phyloP scores from a whole-genome alignment of 2,797 vertebrate species.

The Crax fasciolata region DNA sequence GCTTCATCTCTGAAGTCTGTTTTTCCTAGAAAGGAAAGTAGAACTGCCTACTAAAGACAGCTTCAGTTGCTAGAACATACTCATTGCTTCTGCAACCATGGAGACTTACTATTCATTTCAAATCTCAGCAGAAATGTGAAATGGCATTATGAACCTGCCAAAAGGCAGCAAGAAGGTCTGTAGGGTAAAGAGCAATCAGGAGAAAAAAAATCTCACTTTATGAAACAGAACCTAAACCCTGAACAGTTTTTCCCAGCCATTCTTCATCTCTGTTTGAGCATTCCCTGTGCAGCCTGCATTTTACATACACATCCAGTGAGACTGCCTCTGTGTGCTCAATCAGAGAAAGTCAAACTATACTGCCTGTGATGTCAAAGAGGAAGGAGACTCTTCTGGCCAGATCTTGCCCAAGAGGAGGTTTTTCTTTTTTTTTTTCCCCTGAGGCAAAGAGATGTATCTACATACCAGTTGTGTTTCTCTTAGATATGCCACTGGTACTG shows the following conservation, averaged over 20 bases:
- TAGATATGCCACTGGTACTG: neutral
- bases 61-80: conserved; percentile 46
- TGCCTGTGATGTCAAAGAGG: neutral
- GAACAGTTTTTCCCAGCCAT: neutral
- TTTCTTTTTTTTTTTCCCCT: neutral
- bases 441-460: neutral
- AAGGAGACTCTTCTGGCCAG: neutral
- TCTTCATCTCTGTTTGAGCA: neutral
- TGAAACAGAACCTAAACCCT: neutral
- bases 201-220: neutral
- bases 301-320: neutral
- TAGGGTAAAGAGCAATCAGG: neutral
- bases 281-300: neutral
- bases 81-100: conserved; percentile 57
- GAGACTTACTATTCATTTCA: conserved; percentile 58
- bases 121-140: conserved; percentile 40
- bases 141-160: neutral
- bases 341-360: neutral
- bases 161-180: conserved; percentile 14
- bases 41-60: conserved; percentile 39
- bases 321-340: neutral
- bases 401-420: neutral
- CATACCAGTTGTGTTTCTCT: neutral
- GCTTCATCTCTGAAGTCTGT: conserved; percentile 44
- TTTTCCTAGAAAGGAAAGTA: conserved; percentile 70